Evolutionary conservation across 1,140 invertebrate genomes (phyloP).

Genomic region (Thrips palmi): DNA sequence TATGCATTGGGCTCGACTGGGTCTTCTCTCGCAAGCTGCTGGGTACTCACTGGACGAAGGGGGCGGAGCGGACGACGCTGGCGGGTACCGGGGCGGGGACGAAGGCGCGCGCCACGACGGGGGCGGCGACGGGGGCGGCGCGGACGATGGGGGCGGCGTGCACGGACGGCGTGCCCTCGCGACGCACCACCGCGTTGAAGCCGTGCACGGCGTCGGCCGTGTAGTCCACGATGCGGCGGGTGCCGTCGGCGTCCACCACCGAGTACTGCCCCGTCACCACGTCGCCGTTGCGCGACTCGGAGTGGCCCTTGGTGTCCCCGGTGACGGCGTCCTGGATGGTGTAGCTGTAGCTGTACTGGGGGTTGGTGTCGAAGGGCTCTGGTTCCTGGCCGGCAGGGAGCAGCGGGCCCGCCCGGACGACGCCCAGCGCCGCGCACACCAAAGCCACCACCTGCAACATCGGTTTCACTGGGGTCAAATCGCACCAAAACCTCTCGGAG

Average conservation of each 20-base stretch:
- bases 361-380: constrained; percentile 17
- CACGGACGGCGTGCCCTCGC: constrained; percentile 19
- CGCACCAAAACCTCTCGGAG: no score
- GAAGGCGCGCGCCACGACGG: constrained; percentile 6
- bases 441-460: no score
- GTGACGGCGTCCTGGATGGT: constrained; percentile 28
- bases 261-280: constrained; percentile 30
- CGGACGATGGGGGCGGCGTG: constrained; percentile 20
- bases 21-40: no score
- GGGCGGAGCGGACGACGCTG: constrained; percentile 30
- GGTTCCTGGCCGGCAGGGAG: no score
- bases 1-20: no score
- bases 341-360: constrained; percentile 29
- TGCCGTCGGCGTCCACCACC: constrained; percentile 24
- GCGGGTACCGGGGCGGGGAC: constrained; percentile 25
- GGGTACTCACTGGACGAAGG: no score
- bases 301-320: constrained; percentile 28
- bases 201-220: constrained; percentile 17
- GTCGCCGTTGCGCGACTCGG: constrained; percentile 27
- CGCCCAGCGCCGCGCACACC: no score
- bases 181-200: constrained; percentile 15
- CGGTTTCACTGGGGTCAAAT: no score
- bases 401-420: no score
- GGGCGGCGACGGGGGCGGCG: constrained; percentile 20
- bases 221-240: constrained; percentile 17